phyloP scores from a whole-genome alignment of 2,113 vertebrate genomes.

The Vombatus ursinus region DNA sequence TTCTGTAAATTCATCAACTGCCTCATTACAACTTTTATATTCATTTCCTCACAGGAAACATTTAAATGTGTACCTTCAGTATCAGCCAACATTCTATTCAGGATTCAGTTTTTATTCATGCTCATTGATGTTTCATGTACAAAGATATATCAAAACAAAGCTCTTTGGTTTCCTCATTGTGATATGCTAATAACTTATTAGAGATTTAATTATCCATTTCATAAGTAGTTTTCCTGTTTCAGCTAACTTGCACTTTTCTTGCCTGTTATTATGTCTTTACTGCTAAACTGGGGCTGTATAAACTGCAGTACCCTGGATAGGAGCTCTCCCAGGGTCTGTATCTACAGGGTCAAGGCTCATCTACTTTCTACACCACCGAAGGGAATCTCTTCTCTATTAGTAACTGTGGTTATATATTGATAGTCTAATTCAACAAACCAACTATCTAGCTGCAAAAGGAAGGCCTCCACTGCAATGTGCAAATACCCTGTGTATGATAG shows the following conservation, averaged over 20 bases:
- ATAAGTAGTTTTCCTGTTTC: conserved; percentile 20
- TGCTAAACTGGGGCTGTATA: not conserved
- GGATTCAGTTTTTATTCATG: conserved; percentile 45
- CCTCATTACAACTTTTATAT: conserved; percentile 59
- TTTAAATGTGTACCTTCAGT: conserved; percentile 50
- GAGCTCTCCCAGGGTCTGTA: not conserved
- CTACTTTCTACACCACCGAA: not conserved
- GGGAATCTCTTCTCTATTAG: conserved; percentile 34
- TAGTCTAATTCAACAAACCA: not conserved
- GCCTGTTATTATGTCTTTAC: not conserved
- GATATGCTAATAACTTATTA: conserved; percentile 37
- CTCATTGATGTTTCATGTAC: conserved; percentile 48
- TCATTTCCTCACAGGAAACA: conserved; percentile 53
- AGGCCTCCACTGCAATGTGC: not conserved
- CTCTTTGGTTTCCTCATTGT: conserved; percentile 30
- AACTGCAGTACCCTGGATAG: not conserved
- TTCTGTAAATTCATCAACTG: conserved; percentile 69
- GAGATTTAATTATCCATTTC: conserved; percentile 59
- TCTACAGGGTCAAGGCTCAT: not conserved
- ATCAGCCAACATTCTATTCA: conserved; percentile 24
- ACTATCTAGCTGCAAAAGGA: not conserved
- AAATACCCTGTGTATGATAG: not conserved
- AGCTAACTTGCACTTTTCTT: conserved; percentile 51
- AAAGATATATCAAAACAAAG: conserved; percentile 37
- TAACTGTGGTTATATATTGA: not conserved